A percentile compares a stretch with the other conserved stretches of the same genome.
phyloP scores from a whole-genome alignment of 1,140 invertebrate species.

The Colletes gigas region DNA sequence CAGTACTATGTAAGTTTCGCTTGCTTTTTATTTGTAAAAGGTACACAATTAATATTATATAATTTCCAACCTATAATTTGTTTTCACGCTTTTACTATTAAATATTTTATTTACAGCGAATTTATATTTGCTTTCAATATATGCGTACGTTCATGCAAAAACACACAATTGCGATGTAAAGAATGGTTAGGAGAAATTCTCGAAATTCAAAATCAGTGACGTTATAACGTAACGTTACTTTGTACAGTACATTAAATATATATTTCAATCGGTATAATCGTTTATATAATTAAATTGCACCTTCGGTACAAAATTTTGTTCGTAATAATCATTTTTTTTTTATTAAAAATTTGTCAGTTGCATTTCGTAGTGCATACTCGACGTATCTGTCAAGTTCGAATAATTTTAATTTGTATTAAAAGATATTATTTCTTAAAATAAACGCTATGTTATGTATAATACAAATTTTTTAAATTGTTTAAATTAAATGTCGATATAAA shows the following conservation, averaged over 20 bases:
- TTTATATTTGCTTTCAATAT: neutral
- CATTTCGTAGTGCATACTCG: neutral
- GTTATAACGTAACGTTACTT: neutral
- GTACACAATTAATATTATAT: constrained; percentile 60
- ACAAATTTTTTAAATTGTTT: neutral
- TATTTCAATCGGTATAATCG: neutral
- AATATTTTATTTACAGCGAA: neutral
- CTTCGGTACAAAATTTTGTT: neutral
- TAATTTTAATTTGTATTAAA: neutral
- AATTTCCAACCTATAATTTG: constrained; percentile 68
- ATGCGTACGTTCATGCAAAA: neutral
- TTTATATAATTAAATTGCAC: constrained; percentile 7
- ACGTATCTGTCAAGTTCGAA: constrained; percentile 3
- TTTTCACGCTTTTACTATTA: neutral
- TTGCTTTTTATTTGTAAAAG: constrained; percentile 5
- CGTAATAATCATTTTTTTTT: neutral
- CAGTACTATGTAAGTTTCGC: constrained; percentile 62
- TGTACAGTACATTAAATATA: neutral
- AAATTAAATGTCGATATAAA: neutral
- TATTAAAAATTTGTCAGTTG: neutral
- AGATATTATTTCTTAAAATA: neutral
- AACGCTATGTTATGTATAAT: neutral
- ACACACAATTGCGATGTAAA: neutral
- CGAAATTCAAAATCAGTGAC: neutral
- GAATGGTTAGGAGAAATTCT: neutral